These are phyloP conservation scores for Octonoba sinensis DNA, from an alignment of 2,888 invertebrate genomes.

Conservation along the genomic window DNA sequence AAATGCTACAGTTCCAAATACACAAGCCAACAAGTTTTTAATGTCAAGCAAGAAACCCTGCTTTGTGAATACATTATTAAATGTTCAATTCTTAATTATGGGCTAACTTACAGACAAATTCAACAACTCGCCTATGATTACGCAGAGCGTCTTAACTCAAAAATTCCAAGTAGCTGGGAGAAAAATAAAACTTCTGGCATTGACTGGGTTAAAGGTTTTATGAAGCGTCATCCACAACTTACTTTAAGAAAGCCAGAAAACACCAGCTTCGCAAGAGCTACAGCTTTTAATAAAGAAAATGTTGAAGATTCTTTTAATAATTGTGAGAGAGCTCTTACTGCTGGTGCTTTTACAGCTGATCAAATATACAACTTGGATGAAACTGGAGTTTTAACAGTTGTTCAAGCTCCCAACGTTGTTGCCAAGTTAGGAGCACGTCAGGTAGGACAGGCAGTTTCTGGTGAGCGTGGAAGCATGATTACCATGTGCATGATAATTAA, in stretches of 20 bases:
- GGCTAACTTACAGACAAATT: not conserved
- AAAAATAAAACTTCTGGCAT: conserved; percentile 13
- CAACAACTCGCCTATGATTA: not conserved
- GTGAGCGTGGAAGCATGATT: not conserved
- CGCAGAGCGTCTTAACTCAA: not conserved
- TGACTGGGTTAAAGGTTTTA: conserved; percentile 14
- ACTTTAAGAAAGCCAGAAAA: conserved; percentile 12
- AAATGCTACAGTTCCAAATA: conserved; percentile 12
- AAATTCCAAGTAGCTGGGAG: conserved; percentile 4
- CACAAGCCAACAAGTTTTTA: conserved; percentile 2
- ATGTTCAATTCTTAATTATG: conserved; percentile 13
- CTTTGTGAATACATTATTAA: conserved; percentile 13
- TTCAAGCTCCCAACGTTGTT: conserved; percentile 18
- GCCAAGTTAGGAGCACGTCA: not conserved
- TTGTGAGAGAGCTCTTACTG: not conserved
- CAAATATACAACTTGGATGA: conserved; percentile 14
- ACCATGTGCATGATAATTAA: conserved; percentile 1
- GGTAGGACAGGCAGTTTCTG: conserved; percentile 12
- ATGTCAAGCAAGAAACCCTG: not conserved
- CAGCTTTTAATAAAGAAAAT: conserved; percentile 9
- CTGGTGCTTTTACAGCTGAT: not conserved
- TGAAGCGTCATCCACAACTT: conserved; percentile 6
- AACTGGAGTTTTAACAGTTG: conserved; percentile 5
- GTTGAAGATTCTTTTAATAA: not conserved
- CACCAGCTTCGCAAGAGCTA: not conserved